phyloP scores from a whole-genome alignment of 2,113 vertebrate genomes.

The Eudyptes chrysolophus region DNA sequence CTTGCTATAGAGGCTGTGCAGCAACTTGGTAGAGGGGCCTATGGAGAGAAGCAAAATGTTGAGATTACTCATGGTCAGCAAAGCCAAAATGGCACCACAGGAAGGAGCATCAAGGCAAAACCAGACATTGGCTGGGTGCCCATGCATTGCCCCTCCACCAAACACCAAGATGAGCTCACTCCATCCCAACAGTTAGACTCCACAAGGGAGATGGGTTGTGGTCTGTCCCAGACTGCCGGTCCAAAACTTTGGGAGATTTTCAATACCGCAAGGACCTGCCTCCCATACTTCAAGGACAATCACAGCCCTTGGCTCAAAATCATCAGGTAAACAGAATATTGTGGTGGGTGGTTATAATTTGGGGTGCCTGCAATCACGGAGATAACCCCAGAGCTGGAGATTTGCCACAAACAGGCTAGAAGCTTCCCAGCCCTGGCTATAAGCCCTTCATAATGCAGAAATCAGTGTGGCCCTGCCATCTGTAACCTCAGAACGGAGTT shows the following conservation, averaged over 20 bases:
- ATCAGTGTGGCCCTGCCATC: background rate
- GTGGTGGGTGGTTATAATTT: background rate
- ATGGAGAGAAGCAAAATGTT: background rate
- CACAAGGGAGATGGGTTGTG: background rate
- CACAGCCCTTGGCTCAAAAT: background rate
- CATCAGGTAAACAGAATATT: background rate
- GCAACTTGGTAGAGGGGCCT: constrained; percentile 93
- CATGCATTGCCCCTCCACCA: background rate
- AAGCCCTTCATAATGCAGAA: background rate
- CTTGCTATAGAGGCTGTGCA: constrained; percentile 88
- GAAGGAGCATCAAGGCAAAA: background rate
- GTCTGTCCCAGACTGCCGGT: background rate
- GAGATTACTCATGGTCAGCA: background rate
- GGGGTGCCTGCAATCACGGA: background rate
- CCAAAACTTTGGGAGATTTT: background rate
- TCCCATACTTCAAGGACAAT: background rate
- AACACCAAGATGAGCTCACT: fast-evolving
- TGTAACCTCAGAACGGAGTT: background rate
- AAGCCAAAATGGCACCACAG: background rate
- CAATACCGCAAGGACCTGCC: background rate
- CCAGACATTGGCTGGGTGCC: fast-evolving
- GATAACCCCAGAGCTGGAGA: background rate
- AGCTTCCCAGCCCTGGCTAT: background rate
- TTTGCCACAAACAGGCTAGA: background rate
- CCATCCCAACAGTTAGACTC: background rate